Base-by-base conservation (phyloP, 2,797 vertebrate species). In the Merluccius polli region DNA sequence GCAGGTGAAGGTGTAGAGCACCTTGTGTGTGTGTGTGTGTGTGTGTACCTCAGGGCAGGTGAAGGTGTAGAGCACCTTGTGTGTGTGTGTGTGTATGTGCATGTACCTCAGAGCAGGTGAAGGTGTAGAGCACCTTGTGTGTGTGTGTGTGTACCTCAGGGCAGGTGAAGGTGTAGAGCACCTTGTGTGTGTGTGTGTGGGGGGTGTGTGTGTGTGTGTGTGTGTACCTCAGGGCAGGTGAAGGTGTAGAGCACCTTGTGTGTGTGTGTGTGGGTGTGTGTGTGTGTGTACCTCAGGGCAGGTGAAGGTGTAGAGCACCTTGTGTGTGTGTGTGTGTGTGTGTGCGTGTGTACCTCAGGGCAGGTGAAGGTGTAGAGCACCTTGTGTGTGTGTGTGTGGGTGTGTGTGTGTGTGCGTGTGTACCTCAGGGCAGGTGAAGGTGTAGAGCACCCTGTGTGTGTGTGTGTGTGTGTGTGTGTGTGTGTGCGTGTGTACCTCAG, bases 1-100 rank as follows among this genome's bases (percentile, higher is more conserved):
- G n/a, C n/a, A n/a, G n/a, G n/a, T n/a, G n/a, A n/a, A n/a, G n/a
- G n/a, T n/a, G n/a, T n/a, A n/a, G n/a, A n/a, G n/a, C n/a, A n/a
- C n/a, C n/a, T n/a, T n/a, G n/a, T n/a, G 72, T 82, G 44, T 11
- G 44, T 48, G 11, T 87, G 75, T 81, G 82, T 89, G 89, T 91
- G 92, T 92, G 89, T 94, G 94, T 92, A 99, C 98, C 96, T 98
- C 96, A 0, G 93, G 93, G 88, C 96, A 93, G 87, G 90, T 90
- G 91, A 98, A 99, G 91, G 96, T 98, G 94, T 97, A 98, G 88
- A 98, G 97, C 87, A 99, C 98, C 95, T 99, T 99, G 94, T 97
- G 31, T 13, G 9, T 73, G 32, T 33, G 31, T 82, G 41, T 31
- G 71, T 69, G 74, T 35, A 44, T 67, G 65, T 71, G 9, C 32